A percentile compares a stretch with the other conserved stretches of the same genome.
These are phyloP conservation scores for Tapirus indicus DNA, from an alignment of 2,797 vertebrate genomes.

Conservation along the genomic window DNA sequence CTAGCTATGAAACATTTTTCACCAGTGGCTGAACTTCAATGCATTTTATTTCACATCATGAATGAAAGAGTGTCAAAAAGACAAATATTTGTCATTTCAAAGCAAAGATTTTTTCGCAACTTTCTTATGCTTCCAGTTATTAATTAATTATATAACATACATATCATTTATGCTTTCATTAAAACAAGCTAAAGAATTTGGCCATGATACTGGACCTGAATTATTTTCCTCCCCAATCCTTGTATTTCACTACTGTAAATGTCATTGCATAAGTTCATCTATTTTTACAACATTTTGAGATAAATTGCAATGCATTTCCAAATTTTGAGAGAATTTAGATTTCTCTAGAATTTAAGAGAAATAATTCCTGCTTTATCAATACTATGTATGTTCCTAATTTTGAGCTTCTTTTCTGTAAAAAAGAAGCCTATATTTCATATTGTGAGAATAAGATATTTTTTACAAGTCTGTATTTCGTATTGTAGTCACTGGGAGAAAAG, in stretches of 20 bases:
- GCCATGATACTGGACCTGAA: background rate
- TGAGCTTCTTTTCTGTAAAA: constrained; percentile 60
- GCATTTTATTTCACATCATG: constrained; percentile 83
- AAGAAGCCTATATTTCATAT: constrained; percentile 35
- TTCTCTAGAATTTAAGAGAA: constrained; percentile 50
- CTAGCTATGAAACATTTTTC: constrained; percentile 86
- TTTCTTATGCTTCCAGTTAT: constrained; percentile 71
- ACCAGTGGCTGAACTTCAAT: constrained; percentile 83
- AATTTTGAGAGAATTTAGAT: constrained; percentile 45
- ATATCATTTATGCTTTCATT: constrained; percentile 39
- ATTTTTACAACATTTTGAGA: background rate
- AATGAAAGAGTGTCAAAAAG: constrained; percentile 80
- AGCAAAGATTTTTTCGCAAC: constrained; percentile 73
- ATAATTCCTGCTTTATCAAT: background rate
- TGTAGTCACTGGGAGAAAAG: constrained; percentile 48
- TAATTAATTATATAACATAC: constrained; percentile 78
- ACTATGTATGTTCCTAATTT: constrained; percentile 21
- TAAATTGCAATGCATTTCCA: background rate
- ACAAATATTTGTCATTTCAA: constrained; percentile 83
- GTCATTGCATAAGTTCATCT: background rate
- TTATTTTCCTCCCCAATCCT: background rate
- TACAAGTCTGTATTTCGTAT: constrained; percentile 35
- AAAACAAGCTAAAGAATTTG: constrained; percentile 9
- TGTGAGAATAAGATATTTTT: constrained; percentile 71
- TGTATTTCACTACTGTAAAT: background rate